Evolutionary conservation across 2,888 invertebrate genomes (phyloP).

Genomic region (Pasiphila rectangulata): DNA sequence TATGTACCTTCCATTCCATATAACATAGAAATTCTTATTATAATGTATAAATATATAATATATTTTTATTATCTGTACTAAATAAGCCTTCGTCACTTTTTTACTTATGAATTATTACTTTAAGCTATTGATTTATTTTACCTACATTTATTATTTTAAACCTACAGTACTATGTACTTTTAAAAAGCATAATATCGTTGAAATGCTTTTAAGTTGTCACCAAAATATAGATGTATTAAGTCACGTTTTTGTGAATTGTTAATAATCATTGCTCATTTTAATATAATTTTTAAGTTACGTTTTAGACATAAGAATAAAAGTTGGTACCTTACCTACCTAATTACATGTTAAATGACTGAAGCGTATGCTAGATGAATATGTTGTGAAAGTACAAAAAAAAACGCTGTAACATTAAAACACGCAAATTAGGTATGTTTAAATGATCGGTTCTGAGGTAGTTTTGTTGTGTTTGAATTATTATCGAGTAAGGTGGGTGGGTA

Average conservation of each 20-base stretch:
- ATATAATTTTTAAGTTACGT: neutral
- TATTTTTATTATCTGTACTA: slow-evolving; percentile 17
- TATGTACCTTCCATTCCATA: slow-evolving; percentile 62
- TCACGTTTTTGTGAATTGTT: slow-evolving; percentile 4
- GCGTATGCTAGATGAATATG: slow-evolving; percentile 11
- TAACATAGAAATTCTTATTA: slow-evolving; percentile 25
- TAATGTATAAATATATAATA: slow-evolving; percentile 38
- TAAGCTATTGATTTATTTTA: too few relatives aligned
- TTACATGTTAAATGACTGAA: slow-evolving; percentile 12
- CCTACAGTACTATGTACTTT: too few relatives aligned
- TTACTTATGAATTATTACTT: slow-evolving; percentile 5
- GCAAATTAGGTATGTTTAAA: neutral
- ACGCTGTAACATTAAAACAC: slow-evolving; percentile 7
- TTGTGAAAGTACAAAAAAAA: slow-evolving; percentile 22
- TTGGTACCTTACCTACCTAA: neutral
- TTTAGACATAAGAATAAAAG: neutral
- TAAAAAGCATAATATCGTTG: slow-evolving; percentile 3
- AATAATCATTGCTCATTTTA: slow-evolving; percentile 17
- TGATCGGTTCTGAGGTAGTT: neutral
- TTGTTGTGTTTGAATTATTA: slow-evolving; percentile 9
- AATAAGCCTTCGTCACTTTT: slow-evolving; percentile 5
- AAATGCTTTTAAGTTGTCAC: slow-evolving; percentile 5
- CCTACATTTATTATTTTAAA: too few relatives aligned
- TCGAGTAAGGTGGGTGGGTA: slow-evolving; percentile 47
- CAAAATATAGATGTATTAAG: neutral